Evolutionary conservation across 2,888 invertebrate genomes (phyloP), one percentile per base, ranked within the genome.

Genomic region (Andrena trimmerana): DNA sequence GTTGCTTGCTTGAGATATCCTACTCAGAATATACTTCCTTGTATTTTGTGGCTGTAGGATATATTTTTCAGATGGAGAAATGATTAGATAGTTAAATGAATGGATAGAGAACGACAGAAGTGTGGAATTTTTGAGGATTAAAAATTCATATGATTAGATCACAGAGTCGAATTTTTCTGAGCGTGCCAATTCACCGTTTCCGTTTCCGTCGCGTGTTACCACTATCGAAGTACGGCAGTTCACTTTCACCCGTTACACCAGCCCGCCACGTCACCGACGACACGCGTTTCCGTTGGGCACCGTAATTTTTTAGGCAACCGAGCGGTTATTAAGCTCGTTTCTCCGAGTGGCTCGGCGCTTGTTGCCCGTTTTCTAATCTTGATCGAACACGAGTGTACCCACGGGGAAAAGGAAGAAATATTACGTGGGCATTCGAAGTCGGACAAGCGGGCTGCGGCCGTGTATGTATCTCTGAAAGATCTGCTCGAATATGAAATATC

Each of bases 331-430:
- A 73, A 65, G 57, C 62, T 33, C 71, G 75, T 85, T 83, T 83
- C 82, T 73, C 57, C 68, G 66, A 42, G 68, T 52, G 33, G 73
- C 65, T 69, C 24, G 57, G 24, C 57, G 50, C 81, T 71, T 77
- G 86, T 83, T 83, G 78, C 63, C 63, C 72, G 63, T 54, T 42
- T 42, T 77, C 83, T 81, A 89, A 87, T 88, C 89, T 89, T 86
- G 88, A 87, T 88, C 85, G 71, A 71, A 73, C 85, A 70, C 73
- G 79, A 80, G 78, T 79, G 54, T 82, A 60, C 68, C 20, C 75
- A 70, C 13, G 70, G 59, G 57, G 24, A 66, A 69, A 59, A 81
- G 52, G 73, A 73, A 68, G 76, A 81, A 83, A 82, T 77, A 87
- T 88, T 70, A 72, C 79, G 27, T 33, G 78, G 77, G 81, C 76